Evolutionary conservation across 2,797 vertebrate species (phyloP).

Genomic region (Rhinogobio ventralis): DNA sequence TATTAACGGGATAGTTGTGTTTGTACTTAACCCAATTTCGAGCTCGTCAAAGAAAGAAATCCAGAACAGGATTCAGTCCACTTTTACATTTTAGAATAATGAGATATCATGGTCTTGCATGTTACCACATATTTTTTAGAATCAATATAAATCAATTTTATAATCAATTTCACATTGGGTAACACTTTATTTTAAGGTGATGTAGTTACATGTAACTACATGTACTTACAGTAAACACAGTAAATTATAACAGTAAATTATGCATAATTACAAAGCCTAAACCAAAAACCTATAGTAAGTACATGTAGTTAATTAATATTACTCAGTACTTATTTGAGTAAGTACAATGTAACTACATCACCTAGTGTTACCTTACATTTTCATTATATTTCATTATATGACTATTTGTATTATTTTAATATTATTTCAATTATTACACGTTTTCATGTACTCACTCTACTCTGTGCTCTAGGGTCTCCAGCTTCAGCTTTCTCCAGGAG

Average conservation of each 20-base stretch:
- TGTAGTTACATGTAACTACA: too few species aligned
- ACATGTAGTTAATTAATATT: too few species aligned
- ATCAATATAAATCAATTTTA: too few species aligned
- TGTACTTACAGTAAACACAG: too few species aligned
- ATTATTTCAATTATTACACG: too few species aligned
- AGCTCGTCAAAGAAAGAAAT: not conserved
- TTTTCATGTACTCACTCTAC: conserved; percentile 45
- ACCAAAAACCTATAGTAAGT: too few species aligned
- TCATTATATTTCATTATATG: not conserved
- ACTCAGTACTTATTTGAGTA: too few species aligned
- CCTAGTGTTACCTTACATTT: too few species aligned
- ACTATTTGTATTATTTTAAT: not conserved
- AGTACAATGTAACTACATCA: too few species aligned
- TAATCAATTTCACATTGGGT: not conserved
- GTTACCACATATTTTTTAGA: not conserved
- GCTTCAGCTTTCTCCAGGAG: conserved; percentile 58
- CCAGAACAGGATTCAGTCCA: not conserved
- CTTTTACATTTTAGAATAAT: not conserved
- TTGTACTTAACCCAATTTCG: not conserved
- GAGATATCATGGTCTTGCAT: not conserved
- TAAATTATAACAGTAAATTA: too few species aligned
- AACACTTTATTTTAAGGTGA: too few species aligned
- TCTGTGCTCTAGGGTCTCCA: conserved; percentile 63
- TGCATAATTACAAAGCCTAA: too few species aligned
- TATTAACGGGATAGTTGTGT: not conserved